phyloP scores from a whole-genome alignment of 2,113 vertebrate species.

The Hippoglossus stenolepis region DNA sequence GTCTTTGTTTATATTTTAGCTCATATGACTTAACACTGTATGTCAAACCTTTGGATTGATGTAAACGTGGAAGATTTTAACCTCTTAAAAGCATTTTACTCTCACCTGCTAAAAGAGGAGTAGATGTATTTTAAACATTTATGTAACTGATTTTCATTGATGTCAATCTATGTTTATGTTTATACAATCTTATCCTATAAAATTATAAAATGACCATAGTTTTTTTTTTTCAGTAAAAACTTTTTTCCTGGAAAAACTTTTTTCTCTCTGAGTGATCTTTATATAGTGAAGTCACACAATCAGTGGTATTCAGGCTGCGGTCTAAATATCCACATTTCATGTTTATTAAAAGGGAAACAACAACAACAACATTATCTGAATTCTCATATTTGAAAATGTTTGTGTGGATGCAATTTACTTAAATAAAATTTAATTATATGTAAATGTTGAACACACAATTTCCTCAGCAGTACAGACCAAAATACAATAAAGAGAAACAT shows the following conservation, averaged over 20 bases:
- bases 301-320: not conserved
- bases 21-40: slow-evolving; percentile 84
- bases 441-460: too few relatives aligned
- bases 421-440: too few relatives aligned
- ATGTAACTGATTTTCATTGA: slow-evolving; percentile 81
- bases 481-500: too few relatives aligned
- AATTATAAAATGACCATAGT: slow-evolving; percentile 86
- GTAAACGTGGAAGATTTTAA: slow-evolving; percentile 79
- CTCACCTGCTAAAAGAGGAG: slow-evolving; percentile 77
- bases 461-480: too few relatives aligned
- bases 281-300: not conserved
- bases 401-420: too few relatives aligned
- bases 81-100: slow-evolving; percentile 79
- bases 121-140: slow-evolving; percentile 81
- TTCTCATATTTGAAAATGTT: too few relatives aligned
- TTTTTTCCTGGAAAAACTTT: slow-evolving; percentile 16
- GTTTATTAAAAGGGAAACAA: too few relatives aligned
- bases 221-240: slow-evolving; percentile 68
- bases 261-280: slow-evolving; percentile 37
- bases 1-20: slow-evolving; percentile 82
- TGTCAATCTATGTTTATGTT: slow-evolving; percentile 85
- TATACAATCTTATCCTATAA: slow-evolving; percentile 88
- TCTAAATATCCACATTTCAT: too few relatives aligned
- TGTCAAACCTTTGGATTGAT: slow-evolving; percentile 77
- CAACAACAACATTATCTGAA: too few relatives aligned